Evolutionary conservation across 2,888 invertebrate genomes (phyloP).

Genomic region (Brenthis daphne): DNA sequence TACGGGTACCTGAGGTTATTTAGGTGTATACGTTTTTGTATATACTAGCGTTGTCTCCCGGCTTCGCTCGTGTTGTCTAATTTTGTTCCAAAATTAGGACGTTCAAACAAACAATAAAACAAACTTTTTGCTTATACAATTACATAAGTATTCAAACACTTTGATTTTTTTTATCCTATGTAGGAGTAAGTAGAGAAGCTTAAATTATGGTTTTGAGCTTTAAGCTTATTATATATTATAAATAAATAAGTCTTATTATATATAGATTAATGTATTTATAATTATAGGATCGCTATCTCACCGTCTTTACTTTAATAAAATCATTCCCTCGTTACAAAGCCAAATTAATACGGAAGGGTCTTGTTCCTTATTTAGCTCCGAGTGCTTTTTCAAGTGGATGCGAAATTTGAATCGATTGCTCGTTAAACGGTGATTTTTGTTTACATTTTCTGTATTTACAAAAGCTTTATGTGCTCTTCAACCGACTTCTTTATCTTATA

Average conservation of each 20-base stretch:
- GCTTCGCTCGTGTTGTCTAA: no score
- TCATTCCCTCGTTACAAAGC: conserved; percentile 23
- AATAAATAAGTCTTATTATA: no score
- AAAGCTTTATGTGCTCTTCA: no score
- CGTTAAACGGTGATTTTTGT: conserved; percentile 8
- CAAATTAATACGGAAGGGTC: conserved; percentile 23
- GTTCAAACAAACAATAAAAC: no score
- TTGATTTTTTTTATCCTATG: background rate
- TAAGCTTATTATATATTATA: no score
- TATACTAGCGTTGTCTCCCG: no score
- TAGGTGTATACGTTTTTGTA: no score
- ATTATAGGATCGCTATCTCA: conserved; percentile 7
- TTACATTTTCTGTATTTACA: background rate
- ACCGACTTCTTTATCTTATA: no score
- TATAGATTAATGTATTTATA: background rate
- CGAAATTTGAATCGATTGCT: conserved; percentile 18
- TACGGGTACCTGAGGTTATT: no score
- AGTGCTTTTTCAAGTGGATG: background rate
- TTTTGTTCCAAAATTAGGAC: no score
- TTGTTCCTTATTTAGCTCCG: conserved; percentile 8
- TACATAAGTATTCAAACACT: background rate
- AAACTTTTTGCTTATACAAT: no score
- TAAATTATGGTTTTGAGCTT: background rate
- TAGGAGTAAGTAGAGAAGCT: background rate
- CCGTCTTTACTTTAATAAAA: conserved; percentile 4